A percentile compares a stretch with the other conserved stretches of the same genome.
phyloP scores from a whole-genome alignment of 2,113 vertebrate genomes.

The Muntiacus reevesi region DNA sequence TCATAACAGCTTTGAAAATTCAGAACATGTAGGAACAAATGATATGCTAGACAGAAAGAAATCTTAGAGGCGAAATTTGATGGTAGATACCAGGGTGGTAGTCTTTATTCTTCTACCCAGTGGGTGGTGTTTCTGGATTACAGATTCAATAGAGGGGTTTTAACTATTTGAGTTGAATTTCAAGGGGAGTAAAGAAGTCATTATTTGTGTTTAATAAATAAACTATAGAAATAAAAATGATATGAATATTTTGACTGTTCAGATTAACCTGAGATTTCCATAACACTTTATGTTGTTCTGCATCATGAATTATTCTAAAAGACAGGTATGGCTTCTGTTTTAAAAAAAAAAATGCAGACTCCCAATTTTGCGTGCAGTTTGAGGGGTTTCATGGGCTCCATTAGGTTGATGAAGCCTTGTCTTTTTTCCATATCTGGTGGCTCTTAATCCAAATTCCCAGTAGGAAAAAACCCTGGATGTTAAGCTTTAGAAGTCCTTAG shows the following conservation, averaged over 20 bases:
- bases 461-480: background rate
- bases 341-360: background rate
- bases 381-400: background rate
- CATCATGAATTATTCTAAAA: background rate
- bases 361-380: background rate
- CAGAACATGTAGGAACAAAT: background rate
- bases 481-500: background rate
- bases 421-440: background rate
- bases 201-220: constrained; percentile 36
- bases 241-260: background rate
- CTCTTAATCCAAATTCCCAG: background rate
- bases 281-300: background rate
- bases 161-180: constrained; percentile 14
- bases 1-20: constrained; percentile 14
- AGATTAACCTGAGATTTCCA: background rate
- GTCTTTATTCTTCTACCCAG: background rate
- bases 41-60: constrained; percentile 10
- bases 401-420: background rate
- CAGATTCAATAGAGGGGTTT: background rate
- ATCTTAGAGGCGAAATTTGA: background rate
- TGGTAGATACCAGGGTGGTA: background rate
- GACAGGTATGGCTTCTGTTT: background rate
- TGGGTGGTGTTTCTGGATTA: background rate
- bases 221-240: background rate
- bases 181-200: background rate